Evolutionary conservation across 2,113 vertebrate genomes (phyloP).

Genomic region (Neogobius melanostomus): DNA sequence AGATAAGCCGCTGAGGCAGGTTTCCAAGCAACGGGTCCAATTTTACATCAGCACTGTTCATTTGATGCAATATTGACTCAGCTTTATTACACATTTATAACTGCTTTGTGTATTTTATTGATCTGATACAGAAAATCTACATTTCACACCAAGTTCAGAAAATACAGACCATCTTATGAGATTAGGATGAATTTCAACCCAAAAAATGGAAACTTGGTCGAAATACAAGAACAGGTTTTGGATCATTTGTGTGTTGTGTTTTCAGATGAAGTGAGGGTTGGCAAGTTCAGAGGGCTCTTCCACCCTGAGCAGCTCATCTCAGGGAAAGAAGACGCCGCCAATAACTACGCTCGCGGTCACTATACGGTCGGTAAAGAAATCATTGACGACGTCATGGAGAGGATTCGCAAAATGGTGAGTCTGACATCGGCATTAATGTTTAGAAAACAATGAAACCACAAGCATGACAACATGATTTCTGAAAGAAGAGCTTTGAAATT

Average conservation of each 20-base stretch:
- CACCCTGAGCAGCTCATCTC: constrained; percentile 88
- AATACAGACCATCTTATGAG: no score
- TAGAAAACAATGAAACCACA: no score
- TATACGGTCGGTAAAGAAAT: constrained; percentile 87
- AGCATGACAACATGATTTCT: no score
- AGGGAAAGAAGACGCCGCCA: constrained; percentile 89
- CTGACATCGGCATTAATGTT: no score
- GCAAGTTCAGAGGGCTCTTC: constrained; percentile 81
- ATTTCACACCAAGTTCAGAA: no score
- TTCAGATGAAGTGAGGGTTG: constrained; percentile 83
- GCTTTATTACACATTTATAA: neutral
- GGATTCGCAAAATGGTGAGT: constrained; percentile 82
- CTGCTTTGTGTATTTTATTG: neutral
- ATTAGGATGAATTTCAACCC: no score
- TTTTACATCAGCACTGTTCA: constrained; percentile 78
- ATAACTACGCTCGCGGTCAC: constrained; percentile 87
- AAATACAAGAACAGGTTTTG: neutral
- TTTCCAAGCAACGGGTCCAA: constrained; percentile 72
- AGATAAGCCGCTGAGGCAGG: constrained; percentile 69
- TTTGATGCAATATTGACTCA: constrained; percentile 73
- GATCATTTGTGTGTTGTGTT: neutral
- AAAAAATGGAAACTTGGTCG: no score
- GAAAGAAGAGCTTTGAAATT: no score
- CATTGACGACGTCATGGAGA: constrained; percentile 81
- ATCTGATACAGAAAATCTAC: neutral